Evolutionary conservation across 2,113 vertebrate species (phyloP).

Genomic region (Opisthocomus hoazin): DNA sequence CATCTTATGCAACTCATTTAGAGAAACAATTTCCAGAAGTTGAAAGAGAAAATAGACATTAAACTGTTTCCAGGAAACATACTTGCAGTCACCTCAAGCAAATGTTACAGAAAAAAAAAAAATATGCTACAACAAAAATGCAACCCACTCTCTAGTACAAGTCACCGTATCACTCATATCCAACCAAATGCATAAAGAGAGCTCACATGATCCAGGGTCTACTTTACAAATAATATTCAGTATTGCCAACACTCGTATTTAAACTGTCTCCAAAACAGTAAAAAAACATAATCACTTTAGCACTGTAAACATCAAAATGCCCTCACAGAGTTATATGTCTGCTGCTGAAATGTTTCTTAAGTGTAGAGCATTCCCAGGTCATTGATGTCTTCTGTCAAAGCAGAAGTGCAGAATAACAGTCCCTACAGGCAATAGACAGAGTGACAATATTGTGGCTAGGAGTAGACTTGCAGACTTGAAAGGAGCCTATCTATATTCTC

Average conservation of each 20-base stretch:
- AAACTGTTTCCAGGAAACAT: not conserved
- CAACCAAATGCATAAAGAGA: not conserved
- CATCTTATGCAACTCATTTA: not conserved
- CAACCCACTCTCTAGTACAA: not conserved
- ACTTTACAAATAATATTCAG: not conserved
- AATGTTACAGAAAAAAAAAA: not conserved
- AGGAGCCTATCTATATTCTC: not conserved
- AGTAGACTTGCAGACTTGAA: not conserved
- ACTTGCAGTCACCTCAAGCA: not conserved
- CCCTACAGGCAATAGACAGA: not conserved
- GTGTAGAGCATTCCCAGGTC: too few relatives aligned
- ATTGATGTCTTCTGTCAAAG: not conserved
- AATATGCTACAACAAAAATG: not conserved
- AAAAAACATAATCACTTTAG: not conserved
- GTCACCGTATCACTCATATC: not conserved
- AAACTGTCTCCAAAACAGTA: not conserved
- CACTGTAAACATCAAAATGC: not conserved
- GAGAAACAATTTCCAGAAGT: not conserved
- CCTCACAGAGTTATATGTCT: not conserved
- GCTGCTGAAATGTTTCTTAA: not conserved
- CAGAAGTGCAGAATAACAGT: not conserved
- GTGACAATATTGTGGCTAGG: not conserved
- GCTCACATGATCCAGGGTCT: not conserved
- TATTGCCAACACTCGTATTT: not conserved
- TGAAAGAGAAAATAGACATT: not conserved